Conservation (phyloP, 2,113 vertebrate species). For the Anguilla japonica region DNA sequence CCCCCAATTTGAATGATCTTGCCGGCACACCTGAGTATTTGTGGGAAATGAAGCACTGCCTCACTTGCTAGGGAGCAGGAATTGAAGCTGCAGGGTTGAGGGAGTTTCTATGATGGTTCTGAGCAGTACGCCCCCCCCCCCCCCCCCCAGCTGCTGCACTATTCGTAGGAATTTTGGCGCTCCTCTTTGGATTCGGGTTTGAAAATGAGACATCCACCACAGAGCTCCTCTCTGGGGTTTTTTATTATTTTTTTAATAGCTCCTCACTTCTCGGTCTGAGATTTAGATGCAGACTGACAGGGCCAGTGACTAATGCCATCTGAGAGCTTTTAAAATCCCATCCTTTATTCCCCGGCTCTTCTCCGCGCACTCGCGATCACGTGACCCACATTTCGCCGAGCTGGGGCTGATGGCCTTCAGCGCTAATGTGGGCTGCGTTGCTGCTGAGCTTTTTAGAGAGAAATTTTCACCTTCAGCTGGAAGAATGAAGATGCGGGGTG, state of each 20-base stretch:
- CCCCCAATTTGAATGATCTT: neutral
- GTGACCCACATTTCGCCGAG: conserved; percentile 50
- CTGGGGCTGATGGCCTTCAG: neutral
- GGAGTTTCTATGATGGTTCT: neutral
- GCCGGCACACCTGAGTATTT: neutral
- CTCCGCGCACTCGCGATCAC: conserved; percentile 48
- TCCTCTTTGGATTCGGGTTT: neutral
- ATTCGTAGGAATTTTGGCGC: neutral
- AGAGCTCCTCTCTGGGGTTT: neutral
- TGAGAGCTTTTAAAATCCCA: conserved; percentile 77
- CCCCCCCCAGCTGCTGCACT: neutral
- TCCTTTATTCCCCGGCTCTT: conserved; percentile 58
- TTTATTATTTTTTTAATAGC: conserved; percentile 54
- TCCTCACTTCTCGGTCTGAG: conserved; percentile 57
- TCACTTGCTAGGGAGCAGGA: neutral
- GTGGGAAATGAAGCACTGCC: neutral
- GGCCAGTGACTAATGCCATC: conserved; percentile 71
- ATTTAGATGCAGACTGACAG: conserved; percentile 67
- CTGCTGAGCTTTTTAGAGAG: neutral
- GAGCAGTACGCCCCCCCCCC: neutral
- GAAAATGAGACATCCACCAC: neutral
- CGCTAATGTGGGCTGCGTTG: neutral
- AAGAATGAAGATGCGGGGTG: neutral
- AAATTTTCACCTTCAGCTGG: neutral
- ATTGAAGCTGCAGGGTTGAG: neutral